Base-by-base conservation (phyloP, 2,888 invertebrate species). In the Escarpia spicata region DNA sequence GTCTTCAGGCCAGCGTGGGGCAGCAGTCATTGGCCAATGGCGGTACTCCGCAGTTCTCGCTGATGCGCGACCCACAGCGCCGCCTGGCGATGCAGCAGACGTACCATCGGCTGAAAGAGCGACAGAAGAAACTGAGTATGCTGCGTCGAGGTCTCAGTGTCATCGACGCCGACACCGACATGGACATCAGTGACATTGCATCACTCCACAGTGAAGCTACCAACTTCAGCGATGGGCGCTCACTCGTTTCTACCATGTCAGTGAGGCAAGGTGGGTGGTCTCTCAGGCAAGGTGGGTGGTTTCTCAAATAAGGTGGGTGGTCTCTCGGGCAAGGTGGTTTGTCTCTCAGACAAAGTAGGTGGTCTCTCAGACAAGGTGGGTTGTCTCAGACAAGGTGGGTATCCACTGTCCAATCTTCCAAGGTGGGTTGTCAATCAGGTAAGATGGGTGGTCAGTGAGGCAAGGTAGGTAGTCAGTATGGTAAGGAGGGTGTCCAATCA, bases 51-150 rank as follows among this genome's bases (percentile, higher is more conserved):
- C 75, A 75, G n/a, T 75, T 75, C 75, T 75, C 75, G 2, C 75
- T 26, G 75, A 75, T 75, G 75, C 75, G 75, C n/a, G 75, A 75
- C 75, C 75, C 75, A 2, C 75, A 75, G 75, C 75, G 75, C 75
- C 75, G 75, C 75, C 75, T 75, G 31, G 75, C 90, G 12, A 52
- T 93, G 10, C 91, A 93, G 60, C 60, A 90, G 19, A 91, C 96
- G 91, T 96, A 96, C 93, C 93, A 95, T 19, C 94, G 94, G 92
- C 93, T 96, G 92, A 95, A 95, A 92, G 96, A 96, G 58, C 94
- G 96, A 45, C 95, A 95, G 93, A 94, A 94, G 60, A 95, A 95
- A 93, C 94, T 96, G 90, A 91, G 90, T n/a, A 92, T 37, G 75
- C 75, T 75, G 6, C 75, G 75, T 26, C 75, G 75, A 26, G 75